Evolutionary conservation across 2,888 invertebrate species (phyloP), one percentile per base, ranked within the genome.

Genomic region (Apamea monoglypha): DNA sequence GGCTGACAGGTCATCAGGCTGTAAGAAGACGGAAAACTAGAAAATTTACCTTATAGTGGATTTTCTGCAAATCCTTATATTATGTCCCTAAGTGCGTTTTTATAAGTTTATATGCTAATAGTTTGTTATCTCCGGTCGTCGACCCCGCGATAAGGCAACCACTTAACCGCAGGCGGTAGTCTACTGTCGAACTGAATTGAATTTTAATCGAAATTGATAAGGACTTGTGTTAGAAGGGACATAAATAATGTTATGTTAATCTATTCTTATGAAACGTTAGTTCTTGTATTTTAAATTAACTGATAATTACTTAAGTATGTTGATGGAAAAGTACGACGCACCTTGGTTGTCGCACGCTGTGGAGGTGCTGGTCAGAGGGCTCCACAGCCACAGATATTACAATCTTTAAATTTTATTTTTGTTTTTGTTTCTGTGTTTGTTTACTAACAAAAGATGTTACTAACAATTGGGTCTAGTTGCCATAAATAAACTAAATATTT

Each of bases 61-160:
- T 50, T 61, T 83, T 53, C 66, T 76, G 53, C 36, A 63, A 4
- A 16, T 79, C 18, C 25, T 25, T 82, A 10, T 14, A 21, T 7
- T 3, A 72, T n/a, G 68, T 59, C 29, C 61, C 70, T 64, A 73
- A 76, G 74, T 82, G 21, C 6, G 25, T 74, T 73, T 81, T 80
- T 59, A 0, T 50, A 76, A 50, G 64, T 66, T 56, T 81, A 70
- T 83, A 88, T 87, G 90, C 86, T 89, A 88, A 90, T 87, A 85
- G 59, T 71, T 29, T 5, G 74, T 88, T 90, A 90, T 90, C 91
- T 84, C 10, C 74, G 88, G 89, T 83, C 86, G 74, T 78, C 25
- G 76, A 90, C 83, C 90, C 50, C 69, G 69, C 63, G 90, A 91
- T 91, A 91, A 90, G 80, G 74, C 7, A 1, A 50, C 64, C 75